Percentiles rank a stretch among this genome's conserved stretches.
Conservation (phyloP, 1,140 invertebrate genomes). For the Orussus abietinus region DNA sequence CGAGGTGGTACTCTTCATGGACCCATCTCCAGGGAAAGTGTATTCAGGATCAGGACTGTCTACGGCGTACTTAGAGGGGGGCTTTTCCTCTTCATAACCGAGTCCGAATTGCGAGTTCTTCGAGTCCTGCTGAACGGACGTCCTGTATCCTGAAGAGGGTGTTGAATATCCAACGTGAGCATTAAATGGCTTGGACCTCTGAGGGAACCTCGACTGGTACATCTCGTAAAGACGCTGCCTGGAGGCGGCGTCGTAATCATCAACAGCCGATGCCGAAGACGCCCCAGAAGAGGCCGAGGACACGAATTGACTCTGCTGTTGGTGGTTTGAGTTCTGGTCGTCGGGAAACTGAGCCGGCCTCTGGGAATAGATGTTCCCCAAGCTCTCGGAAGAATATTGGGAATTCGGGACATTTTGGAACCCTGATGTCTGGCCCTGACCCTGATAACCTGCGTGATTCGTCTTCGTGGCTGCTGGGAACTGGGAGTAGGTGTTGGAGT, state of each 20-base stretch:
- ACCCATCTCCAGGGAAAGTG: slow-evolving; percentile 18
- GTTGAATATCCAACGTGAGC: slow-evolving; percentile 3
- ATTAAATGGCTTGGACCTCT: too few species aligned
- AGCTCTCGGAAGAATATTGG: background rate
- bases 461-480: slow-evolving; percentile 7
- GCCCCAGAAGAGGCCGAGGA: slow-evolving; percentile 18
- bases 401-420: background rate
- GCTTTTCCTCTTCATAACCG: slow-evolving; percentile 7
- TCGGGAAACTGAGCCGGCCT: slow-evolving; percentile 44
- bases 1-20: slow-evolving; percentile 3
- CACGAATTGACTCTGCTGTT: slow-evolving; percentile 23
- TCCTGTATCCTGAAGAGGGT: background rate
- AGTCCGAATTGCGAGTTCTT: slow-evolving; percentile 2
- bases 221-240: too few species aligned
- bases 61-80: slow-evolving; percentile 31
- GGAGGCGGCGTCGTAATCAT: too few species aligned
- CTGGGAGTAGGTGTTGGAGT: slow-evolving; percentile 31
- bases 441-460: slow-evolving; percentile 7
- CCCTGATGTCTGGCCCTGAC: slow-evolving; percentile 5
- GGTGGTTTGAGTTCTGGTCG: slow-evolving; percentile 19
- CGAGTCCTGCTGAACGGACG: background rate
- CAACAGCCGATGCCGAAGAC: too few species aligned
- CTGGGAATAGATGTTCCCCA: slow-evolving; percentile 33
- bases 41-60: slow-evolving; percentile 41
- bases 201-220: too few species aligned